These are phyloP conservation scores for Trichechus manatus DNA, from an alignment of 2,113 vertebrate species.

Conservation along the genomic window DNA sequence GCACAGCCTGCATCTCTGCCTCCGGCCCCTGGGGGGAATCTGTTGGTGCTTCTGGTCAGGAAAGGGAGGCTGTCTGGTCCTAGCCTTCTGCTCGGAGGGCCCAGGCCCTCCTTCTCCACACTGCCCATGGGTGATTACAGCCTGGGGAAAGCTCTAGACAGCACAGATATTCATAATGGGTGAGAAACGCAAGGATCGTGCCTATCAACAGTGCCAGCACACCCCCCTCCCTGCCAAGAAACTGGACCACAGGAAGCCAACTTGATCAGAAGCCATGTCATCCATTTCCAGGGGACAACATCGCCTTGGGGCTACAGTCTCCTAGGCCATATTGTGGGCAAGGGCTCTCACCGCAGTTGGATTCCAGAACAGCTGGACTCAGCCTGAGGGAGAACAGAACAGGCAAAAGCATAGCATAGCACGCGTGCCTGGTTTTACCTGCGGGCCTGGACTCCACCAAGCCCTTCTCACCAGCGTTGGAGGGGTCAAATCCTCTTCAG, in stretches of 20 bases:
- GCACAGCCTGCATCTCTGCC: fast-evolving
- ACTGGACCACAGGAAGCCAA: neutral
- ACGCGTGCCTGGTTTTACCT: too few relatives aligned
- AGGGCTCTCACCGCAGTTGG: neutral
- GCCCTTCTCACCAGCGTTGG: too few relatives aligned
- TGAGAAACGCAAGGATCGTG: neutral
- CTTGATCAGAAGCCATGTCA: neutral
- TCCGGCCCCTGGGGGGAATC: neutral
- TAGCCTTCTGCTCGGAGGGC: neutral
- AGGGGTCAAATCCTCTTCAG: neutral
- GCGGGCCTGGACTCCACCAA: neutral
- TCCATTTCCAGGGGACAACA: neutral
- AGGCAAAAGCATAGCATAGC: fast-evolving
- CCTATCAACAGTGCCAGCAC: neutral
- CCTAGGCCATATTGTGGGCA: neutral
- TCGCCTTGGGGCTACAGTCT: fast-evolving
- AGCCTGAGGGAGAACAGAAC: neutral
- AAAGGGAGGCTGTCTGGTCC: too few relatives aligned
- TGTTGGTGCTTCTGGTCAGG: neutral
- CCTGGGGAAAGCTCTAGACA: neutral
- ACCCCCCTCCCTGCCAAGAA: neutral
- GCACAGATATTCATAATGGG: neutral
- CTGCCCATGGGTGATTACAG: neutral
- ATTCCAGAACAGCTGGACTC: neutral
- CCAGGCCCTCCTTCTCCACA: neutral